These are phyloP conservation scores for Lasioglossum oenotherae DNA, from an alignment of 2,888 invertebrate genomes.

Conservation along the genomic window DNA sequence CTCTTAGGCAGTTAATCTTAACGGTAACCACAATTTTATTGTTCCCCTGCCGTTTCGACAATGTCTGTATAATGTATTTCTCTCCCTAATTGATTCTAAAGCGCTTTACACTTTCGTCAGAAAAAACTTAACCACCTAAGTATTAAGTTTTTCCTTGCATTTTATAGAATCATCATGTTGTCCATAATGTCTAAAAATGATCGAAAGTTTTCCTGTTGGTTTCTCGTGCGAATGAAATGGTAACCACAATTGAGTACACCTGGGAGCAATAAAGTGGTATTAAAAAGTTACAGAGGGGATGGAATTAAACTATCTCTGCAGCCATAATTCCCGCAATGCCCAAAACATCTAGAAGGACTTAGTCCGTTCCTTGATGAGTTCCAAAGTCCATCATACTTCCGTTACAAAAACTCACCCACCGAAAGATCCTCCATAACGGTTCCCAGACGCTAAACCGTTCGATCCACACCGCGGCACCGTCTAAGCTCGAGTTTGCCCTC, in stretches of 20 bases:
- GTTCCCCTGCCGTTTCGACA: background rate
- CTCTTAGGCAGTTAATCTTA: background rate
- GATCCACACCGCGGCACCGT: background rate
- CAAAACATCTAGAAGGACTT: background rate
- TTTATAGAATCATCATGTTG: no score
- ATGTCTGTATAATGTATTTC: background rate
- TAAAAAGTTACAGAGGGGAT: background rate
- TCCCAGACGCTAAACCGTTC: background rate
- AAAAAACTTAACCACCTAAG: background rate
- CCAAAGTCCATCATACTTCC: background rate
- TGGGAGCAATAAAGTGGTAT: no score
- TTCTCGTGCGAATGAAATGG: no score
- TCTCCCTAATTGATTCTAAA: background rate
- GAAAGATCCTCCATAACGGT: constrained; percentile 2
- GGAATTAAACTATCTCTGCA: background rate
- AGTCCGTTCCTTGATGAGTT: background rate
- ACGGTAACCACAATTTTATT: background rate
- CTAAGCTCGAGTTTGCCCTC: background rate
- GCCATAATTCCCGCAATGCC: background rate
- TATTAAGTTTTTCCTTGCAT: no score
- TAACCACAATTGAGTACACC: no score
- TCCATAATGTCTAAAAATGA: no score
- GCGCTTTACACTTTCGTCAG: background rate
- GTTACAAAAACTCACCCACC: background rate
- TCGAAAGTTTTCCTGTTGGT: no score